Conservation (phyloP, 2,888 invertebrate genomes). For the Stegophylla sp. region DNA sequence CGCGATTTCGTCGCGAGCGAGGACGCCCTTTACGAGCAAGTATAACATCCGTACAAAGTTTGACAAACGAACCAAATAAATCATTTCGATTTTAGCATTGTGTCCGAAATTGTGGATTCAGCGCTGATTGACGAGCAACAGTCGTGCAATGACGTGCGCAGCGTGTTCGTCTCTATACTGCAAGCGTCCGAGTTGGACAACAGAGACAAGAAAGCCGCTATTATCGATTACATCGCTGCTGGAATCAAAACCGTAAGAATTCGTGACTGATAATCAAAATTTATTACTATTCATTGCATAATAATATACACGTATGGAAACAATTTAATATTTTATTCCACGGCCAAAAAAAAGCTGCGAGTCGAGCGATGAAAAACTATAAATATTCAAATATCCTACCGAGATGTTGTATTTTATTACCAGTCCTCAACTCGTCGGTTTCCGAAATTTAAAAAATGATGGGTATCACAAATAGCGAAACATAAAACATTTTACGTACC, state of each 20-base stretch:
- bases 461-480: no score
- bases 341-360: no score
- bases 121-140: conserved; percentile 70
- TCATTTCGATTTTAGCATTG: conserved; percentile 68
- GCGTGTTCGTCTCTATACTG: conserved; percentile 79
- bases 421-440: no score
- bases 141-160: conserved; percentile 71
- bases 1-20: conserved; percentile 76
- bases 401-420: no score
- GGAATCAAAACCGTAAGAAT: conserved; percentile 82
- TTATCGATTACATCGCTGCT: conserved; percentile 85
- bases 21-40: conserved; percentile 81
- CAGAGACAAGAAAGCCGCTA: conserved; percentile 82
- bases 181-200: conserved; percentile 76
- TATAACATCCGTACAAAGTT: conserved; percentile 59
- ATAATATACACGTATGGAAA: no score
- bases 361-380: no score
- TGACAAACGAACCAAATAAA: not conserved
- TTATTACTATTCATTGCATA: no score
- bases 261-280: not conserved
- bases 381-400: no score
- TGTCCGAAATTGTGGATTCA: conserved; percentile 78
- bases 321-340: no score
- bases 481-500: no score
- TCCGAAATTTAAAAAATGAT: no score